These are phyloP conservation scores for Drosophila pallidifrons DNA, from an alignment of 1,140 invertebrate genomes.

Conservation along the genomic window DNA sequence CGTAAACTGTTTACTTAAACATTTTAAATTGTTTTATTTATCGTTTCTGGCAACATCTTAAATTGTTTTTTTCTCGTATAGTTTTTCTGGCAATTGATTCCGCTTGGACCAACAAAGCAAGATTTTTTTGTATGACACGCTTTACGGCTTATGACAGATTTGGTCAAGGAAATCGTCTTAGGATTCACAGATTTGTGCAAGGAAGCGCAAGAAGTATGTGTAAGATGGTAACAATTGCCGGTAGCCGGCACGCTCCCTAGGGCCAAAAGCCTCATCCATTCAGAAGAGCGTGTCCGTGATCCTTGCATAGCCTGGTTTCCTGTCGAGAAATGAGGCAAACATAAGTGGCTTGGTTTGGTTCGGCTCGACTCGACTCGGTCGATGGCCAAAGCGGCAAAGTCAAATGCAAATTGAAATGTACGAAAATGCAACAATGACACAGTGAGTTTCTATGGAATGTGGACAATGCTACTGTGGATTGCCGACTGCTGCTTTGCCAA, in stretches of 20 bases:
- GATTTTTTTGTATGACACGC: conserved; percentile 66
- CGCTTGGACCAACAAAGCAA: conserved; percentile 17
- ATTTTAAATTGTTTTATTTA: background rate
- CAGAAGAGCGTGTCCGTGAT: conserved; percentile 45
- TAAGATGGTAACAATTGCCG: conserved; percentile 63
- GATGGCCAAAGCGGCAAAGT: conserved; percentile 57
- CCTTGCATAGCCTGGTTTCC: conserved; percentile 44
- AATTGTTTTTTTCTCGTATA: background rate
- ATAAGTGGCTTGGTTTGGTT: conserved; percentile 70
- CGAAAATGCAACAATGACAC: conserved; percentile 47
- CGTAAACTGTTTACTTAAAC: background rate
- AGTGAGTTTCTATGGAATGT: conserved; percentile 52
- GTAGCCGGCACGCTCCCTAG: conserved; percentile 46
- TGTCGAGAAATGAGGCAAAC: conserved; percentile 37
- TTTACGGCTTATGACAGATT: conserved; percentile 81
- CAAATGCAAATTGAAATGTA: conserved; percentile 83
- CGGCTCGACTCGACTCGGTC: background rate
- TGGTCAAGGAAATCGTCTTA: conserved; percentile 65
- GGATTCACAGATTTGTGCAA: conserved; percentile 63
- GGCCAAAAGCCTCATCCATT: conserved; percentile 20
- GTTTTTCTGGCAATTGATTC: conserved; percentile 12
- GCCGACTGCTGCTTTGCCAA: conserved; percentile 34
- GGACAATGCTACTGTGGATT: conserved; percentile 48
- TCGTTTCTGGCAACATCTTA: background rate
- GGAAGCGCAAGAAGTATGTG: conserved; percentile 53